A percentile compares a stretch with the other conserved stretches of the same genome.
Evolutionary conservation across 2,113 vertebrate species (phyloP).

Genomic region (Mirza zaza): DNA sequence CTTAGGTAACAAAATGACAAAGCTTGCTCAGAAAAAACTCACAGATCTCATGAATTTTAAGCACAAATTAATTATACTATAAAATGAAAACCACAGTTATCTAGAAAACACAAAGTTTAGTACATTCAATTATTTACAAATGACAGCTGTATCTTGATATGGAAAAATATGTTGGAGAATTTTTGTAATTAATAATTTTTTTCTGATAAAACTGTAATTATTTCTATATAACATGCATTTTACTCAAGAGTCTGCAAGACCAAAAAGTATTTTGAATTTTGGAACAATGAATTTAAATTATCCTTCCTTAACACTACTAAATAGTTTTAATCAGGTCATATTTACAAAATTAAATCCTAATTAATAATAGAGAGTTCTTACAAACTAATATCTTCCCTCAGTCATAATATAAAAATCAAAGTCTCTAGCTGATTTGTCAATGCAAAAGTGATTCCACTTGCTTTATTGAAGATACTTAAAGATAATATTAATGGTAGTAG

Average conservation of each 20-base stretch:
- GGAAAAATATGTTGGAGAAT: not conserved
- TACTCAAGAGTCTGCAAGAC: not conserved
- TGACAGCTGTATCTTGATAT: not conserved
- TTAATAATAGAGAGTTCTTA: not conserved
- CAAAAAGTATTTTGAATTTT: not conserved
- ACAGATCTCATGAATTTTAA: not conserved
- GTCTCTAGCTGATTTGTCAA: not conserved
- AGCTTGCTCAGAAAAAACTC: not conserved
- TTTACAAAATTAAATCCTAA: not conserved
- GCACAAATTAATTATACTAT: not conserved
- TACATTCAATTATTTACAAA: not conserved
- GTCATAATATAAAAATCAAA: not conserved
- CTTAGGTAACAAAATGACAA: not conserved
- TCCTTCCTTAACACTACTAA: not conserved
- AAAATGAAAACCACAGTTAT: not conserved
- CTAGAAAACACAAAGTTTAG: not conserved
- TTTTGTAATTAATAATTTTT: not conserved
- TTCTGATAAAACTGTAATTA: not conserved
- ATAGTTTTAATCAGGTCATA: not conserved
- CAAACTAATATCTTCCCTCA: not conserved
- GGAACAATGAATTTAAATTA: not conserved
- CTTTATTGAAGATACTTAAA: not conserved
- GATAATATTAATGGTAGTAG: not conserved
- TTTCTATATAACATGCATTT: not conserved
- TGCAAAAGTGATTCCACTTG: not conserved